Conservation (phyloP, 2,888 invertebrate species). For the Acrobasis repandana region DNA sequence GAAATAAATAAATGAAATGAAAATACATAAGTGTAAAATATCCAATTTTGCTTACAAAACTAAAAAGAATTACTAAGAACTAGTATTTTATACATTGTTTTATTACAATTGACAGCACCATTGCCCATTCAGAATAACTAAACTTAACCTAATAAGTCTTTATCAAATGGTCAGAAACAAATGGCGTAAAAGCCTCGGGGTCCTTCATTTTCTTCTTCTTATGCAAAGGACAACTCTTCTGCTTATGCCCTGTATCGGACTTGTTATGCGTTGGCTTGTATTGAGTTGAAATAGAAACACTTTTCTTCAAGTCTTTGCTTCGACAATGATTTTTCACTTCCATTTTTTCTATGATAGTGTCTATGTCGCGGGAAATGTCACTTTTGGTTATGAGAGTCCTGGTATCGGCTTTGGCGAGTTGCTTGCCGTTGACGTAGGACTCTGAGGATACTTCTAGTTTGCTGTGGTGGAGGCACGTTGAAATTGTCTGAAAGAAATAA, state of each 20-base stretch:
- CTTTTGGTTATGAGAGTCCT: slow-evolving; percentile 27
- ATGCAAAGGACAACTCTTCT: slow-evolving; percentile 67
- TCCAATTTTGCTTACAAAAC: too few relatives aligned
- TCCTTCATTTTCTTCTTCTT: slow-evolving; percentile 71
- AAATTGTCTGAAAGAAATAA: slow-evolving; percentile 57
- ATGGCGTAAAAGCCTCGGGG: slow-evolving; percentile 54
- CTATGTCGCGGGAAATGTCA: slow-evolving; percentile 24
- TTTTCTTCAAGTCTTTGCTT: slow-evolving; percentile 57
- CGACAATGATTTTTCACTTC: slow-evolving; percentile 55
- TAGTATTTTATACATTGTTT: background rate
- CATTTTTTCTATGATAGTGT: slow-evolving; percentile 28
- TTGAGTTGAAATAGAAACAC: slow-evolving; percentile 61
- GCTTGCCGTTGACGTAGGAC: slow-evolving; percentile 41
- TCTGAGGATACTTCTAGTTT: slow-evolving; percentile 64
- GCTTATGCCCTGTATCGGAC: slow-evolving; percentile 65
- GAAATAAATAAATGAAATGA: too few relatives aligned
- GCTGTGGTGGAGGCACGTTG: slow-evolving; percentile 75
- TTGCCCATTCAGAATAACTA: slow-evolving; percentile 8
- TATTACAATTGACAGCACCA: slow-evolving; percentile 1
- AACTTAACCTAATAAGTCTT: slow-evolving; percentile 67
- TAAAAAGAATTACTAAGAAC: too few relatives aligned
- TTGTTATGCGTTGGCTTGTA: slow-evolving; percentile 73
- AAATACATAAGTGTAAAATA: too few relatives aligned
- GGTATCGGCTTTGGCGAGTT: slow-evolving; percentile 33
- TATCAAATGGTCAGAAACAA: slow-evolving; percentile 72